Conservation (phyloP, 30 jellyfish, hydroid and myxozoan genomes). For the Morbakka virulenta region DNA sequence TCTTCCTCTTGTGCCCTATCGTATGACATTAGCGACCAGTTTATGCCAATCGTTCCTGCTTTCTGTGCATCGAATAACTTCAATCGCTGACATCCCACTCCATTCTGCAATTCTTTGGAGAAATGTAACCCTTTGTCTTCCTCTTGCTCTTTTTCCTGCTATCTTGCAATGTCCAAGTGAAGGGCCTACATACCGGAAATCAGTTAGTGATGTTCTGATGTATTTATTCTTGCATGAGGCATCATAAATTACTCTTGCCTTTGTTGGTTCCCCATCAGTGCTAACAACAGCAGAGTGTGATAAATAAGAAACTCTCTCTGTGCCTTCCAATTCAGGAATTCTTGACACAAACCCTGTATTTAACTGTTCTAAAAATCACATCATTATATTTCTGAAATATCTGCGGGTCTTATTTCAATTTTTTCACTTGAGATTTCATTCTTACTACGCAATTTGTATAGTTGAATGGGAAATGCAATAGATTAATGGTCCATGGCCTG, state of each 20-base stretch:
- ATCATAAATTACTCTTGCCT: conserved; percentile 26
- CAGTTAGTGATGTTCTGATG: background rate
- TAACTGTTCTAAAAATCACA: conserved; percentile 5
- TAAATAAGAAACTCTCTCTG: conserved; percentile 12
- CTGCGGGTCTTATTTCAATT: conserved; percentile 10
- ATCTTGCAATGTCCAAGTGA: no score
- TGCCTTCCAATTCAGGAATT: conserved; percentile 33
- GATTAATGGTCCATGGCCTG: conserved; percentile 34
- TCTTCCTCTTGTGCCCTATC: no score
- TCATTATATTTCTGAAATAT: conserved; percentile 6
- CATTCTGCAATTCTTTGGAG: no score
- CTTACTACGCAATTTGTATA: conserved; percentile 8
- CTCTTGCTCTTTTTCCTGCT: no score
- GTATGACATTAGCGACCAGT: no score
- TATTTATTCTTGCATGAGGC: background rate
- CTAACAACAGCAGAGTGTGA: conserved; percentile 15
- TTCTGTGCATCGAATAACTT: no score
- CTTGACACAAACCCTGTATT: conserved; percentile 28
- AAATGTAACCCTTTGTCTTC: no score
- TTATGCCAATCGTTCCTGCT: no score
- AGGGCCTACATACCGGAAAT: background rate
- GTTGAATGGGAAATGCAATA: no score
- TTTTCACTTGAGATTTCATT: background rate
- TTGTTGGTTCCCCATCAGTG: conserved; percentile 33
- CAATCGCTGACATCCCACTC: no score